Evolutionary conservation across 2,113 vertebrate species (phyloP), one percentile per base, ranked within the genome.

Genomic region (Shinisaurus crocodilurus): DNA sequence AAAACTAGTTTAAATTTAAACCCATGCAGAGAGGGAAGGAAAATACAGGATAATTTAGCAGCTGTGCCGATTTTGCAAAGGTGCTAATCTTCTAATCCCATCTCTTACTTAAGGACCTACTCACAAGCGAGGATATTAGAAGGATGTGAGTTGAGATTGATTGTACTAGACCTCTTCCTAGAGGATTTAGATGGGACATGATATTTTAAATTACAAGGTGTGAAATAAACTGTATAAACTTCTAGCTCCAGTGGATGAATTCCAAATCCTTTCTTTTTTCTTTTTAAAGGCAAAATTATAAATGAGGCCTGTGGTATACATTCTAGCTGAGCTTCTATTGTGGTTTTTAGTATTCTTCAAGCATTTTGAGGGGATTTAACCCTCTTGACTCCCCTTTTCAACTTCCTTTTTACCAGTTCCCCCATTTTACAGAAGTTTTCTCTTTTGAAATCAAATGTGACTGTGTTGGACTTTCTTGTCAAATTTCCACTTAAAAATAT

Each of bases 261-360:
- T 93, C 92, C 92, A 89, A 94, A 90, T 50, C 7, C 48, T 48
- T 95, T 5, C 12, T 25, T 50, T 69, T 40, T 76, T 43, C 9
- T 8, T 6, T 96, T 94, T 95, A 97, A 96, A 97, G 93, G 93
- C 95, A 95, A 97, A 92, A 91, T 67, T 87, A 95, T 95, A 96
- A 91, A 94, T 94, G 95, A n/a, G n/a, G n/a, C n/a, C n/a, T n/a
- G n/a, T n/a, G n/a, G n/a, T n/a, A n/a, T n/a, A n/a, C n/a, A n/a
- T n/a, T n/a, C n/a, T n/a, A n/a, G n/a, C n/a, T n/a, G n/a, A n/a
- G n/a, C n/a, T n/a, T n/a, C n/a, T n/a, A n/a, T n/a, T n/a, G n/a
- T n/a, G n/a, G n/a, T n/a, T n/a, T n/a, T n/a, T n/a, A n/a, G n/a
- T n/a, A n/a, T n/a, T n/a, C n/a, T n/a, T n/a, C n/a, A n/a, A n/a